Evolutionary conservation across 2,888 invertebrate species (phyloP), one percentile per base, ranked within the genome.

Genomic region (Dascillus cervinus): DNA sequence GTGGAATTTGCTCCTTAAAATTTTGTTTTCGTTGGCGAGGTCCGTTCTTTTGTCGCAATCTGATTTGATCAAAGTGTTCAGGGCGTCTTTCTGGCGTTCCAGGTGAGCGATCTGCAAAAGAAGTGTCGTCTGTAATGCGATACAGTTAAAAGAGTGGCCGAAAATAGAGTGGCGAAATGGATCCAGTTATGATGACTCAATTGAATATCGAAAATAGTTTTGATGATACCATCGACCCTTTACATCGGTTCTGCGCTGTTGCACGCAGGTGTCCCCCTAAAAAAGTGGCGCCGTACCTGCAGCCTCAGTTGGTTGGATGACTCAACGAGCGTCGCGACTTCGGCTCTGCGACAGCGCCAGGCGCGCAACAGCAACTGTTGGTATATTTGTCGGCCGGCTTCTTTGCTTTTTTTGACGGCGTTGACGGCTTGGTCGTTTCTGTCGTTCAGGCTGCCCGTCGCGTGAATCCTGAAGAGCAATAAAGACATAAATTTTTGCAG

Each of bases 311-410:
- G 41, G 28, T 38, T 34, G 32, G 39, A 40, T 45, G 49, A 50
- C 35, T 48, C 49, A 44, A 41, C 27, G 29, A 46, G 44, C 43
- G 47, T 37, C 45, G 46, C 49, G 44, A 47, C 47, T 34, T 46
- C 39, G 23, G 25, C 26, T 38, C 44, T 40, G 31, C 46, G 39
- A 11, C 39, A 45, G 45, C 51, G 53, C 50, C 52, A 50, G 24
- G 47, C 50, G 36, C 50, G 50, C 41, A 50, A 36, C 39, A 48
- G 39, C 17, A 50, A 33, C 39, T 41, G 37, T 32, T 48, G 47
- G 43, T 45, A 47, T 39, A 50, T 44, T 34, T 46, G 50, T 38
- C 47, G 50, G 32, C 43, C 46, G 43, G 50, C 44, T 33, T 41
- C 34, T 26, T 31, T n/a, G n/a, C 26, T 31, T 27, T 22, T 33